phyloP scores from a whole-genome alignment of 1,140 invertebrate species.

The Nomia melanderi region DNA sequence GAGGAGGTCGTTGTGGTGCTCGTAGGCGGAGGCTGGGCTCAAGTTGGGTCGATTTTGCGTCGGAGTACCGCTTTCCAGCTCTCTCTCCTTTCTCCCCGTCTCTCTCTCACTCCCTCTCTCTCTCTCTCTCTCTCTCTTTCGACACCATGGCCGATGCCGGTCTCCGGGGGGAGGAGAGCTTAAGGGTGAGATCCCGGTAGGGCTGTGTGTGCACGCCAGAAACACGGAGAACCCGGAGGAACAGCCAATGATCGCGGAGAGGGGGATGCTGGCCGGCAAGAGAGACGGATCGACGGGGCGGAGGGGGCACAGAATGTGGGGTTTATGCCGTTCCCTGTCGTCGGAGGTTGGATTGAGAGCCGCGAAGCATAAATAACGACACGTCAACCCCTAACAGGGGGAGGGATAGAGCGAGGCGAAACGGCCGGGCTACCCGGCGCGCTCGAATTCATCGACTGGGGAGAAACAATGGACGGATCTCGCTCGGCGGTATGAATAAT shows the following conservation, averaged over 20 bases:
- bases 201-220: constrained; percentile 35
- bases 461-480: constrained; percentile 28
- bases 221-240: constrained; percentile 35
- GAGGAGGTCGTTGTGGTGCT: constrained; percentile 45
- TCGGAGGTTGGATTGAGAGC: constrained; percentile 61
- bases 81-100: not conserved
- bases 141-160: not conserved
- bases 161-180: constrained; percentile 46
- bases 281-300: not conserved
- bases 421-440: constrained; percentile 2
- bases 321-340: constrained; percentile 63
- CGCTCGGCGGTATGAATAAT: constrained; percentile 25
- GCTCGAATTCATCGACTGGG: constrained; percentile 44
- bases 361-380: constrained; percentile 66
- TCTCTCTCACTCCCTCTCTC: too few relatives aligned
- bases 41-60: constrained; percentile 68
- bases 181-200: constrained; percentile 55
- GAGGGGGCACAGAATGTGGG: constrained; percentile 46
- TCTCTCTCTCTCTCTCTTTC: too few relatives aligned
- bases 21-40: constrained; percentile 60
- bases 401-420: constrained; percentile 20
- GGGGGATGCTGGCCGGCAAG: not conserved
- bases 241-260: constrained; percentile 22
- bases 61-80: constrained; percentile 49
- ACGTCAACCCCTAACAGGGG: constrained; percentile 46